Percentiles rank a stretch among this genome's conserved stretches.
These are phyloP conservation scores for Odocoileus hemionus DNA, from an alignment of 2,113 vertebrate genomes.

Conservation along the genomic window DNA sequence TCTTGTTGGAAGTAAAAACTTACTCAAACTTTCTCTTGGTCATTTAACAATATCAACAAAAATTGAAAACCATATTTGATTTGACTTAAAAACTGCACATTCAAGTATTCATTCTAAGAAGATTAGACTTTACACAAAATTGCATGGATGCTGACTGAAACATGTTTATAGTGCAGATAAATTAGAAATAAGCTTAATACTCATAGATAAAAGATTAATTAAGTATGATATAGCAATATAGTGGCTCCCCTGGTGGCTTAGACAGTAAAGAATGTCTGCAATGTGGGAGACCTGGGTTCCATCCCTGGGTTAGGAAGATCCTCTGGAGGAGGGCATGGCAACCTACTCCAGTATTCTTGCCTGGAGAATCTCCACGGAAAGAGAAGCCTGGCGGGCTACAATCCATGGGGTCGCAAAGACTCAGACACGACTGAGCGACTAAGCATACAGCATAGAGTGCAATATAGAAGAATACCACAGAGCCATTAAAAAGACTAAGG, in stretches of 20 bases:
- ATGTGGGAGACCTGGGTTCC: neutral
- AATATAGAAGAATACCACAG: neutral
- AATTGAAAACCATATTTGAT: neutral
- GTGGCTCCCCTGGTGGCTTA: neutral
- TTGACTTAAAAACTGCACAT: neutral
- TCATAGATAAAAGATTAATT: neutral
- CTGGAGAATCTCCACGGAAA: neutral
- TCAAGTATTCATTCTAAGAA: neutral
- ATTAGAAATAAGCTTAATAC: neutral
- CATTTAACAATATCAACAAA: neutral
- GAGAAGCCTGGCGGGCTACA: neutral
- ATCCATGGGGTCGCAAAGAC: neutral
- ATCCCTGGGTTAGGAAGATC: neutral
- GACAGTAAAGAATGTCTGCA: neutral
- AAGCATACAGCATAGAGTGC: neutral
- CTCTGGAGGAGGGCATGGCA: neutral
- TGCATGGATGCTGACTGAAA: neutral
- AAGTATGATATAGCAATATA: neutral
- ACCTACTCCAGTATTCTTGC: neutral
- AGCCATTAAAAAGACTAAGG: neutral
- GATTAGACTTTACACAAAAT: neutral
- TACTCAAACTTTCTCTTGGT: neutral
- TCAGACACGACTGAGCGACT: neutral
- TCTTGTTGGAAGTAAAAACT: neutral
- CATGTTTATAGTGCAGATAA: neutral